Base-by-base conservation (phyloP, 2,888 invertebrate genomes). In the Cyclophora punctaria region DNA sequence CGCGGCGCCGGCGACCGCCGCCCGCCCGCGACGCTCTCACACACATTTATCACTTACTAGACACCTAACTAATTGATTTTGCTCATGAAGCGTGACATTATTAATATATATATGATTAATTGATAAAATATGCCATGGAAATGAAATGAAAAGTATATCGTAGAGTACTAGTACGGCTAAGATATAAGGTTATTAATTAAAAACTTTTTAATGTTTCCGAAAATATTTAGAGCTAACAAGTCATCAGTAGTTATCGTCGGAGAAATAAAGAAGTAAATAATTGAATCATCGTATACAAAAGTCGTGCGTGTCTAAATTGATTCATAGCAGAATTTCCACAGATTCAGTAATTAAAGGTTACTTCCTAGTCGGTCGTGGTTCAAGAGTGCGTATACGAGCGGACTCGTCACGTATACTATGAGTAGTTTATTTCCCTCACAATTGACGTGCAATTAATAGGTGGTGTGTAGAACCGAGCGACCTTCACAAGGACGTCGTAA, bases 271-370 rank as follows among this genome's bases (percentile, higher is more conserved):
- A 43, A 7, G n/a, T 3, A 43, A 7, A 20, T 5, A n/a, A n/a
- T 43, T 7, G 56, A 50, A 67, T 64, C 58, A 59, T 61, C 66
- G 60, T 63, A 69, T 67, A 64, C 62, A 51, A 67, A 73, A 80
- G 66, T 82, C 83, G 83, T 83, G 83, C 82, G 76, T 75, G 65
- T 69, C 79, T 74, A 81, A 84, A 73, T 58, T 56, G 59, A 5
- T 5, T 37, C 4, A 67, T 74, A 75, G 77, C 77, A 81, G 75
- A 80, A 72, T 83, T 77, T 80, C 74, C 75, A 75, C 69, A 71
- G 79, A 78, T 80, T 79, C 77, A 77, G 73, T 69, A 75, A 78
- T 69, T 80, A 83, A 85, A 85, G 83, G 84, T 82, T 80, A 83
- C 74, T 87, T 87, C 86, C 86, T 84, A 67, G 70, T 78, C 71